Evolutionary conservation across 2,797 vertebrate species (phyloP).

Genomic region (Typhlichthys subterraneus): DNA sequence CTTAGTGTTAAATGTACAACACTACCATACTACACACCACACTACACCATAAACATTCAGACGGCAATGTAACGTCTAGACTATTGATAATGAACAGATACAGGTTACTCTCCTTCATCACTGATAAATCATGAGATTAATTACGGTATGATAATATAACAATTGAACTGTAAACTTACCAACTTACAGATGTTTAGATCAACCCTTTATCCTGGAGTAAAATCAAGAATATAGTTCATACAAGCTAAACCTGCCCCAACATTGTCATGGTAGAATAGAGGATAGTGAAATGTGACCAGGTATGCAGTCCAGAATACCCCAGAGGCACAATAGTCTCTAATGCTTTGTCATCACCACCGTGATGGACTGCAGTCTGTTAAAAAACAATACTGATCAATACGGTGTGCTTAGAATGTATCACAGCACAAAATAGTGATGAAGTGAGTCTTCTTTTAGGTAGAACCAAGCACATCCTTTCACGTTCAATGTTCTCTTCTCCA

Average conservation of each 20-base stretch:
- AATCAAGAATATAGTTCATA: too few species aligned
- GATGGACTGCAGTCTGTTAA: slow-evolving; percentile 76
- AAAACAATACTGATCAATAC: slow-evolving; percentile 74
- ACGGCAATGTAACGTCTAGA: too few species aligned
- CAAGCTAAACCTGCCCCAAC: neutral
- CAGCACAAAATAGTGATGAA: neutral
- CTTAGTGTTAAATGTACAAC: too few species aligned
- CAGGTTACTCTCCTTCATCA: too few species aligned
- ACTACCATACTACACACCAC: too few species aligned
- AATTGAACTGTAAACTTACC: too few species aligned
- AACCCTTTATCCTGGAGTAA: too few species aligned
- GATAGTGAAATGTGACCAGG: slow-evolving; percentile 26
- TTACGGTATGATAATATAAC: too few species aligned
- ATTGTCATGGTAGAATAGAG: slow-evolving; percentile 15
- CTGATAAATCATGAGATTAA: too few species aligned
- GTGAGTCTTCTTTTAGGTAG: neutral
- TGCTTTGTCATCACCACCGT: slow-evolving; percentile 79
- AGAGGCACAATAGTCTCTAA: slow-evolving; percentile 72
- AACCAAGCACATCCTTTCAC: neutral
- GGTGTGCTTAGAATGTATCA: slow-evolving; percentile 39
- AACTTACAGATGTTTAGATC: too few species aligned
- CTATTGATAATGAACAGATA: too few species aligned
- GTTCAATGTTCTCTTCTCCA: neutral
- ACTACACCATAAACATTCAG: too few species aligned
- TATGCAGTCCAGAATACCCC: slow-evolving; percentile 43